These are phyloP conservation scores for Bombus soroeensis DNA, from an alignment of 1,140 invertebrate species.

Conservation along the genomic window DNA sequence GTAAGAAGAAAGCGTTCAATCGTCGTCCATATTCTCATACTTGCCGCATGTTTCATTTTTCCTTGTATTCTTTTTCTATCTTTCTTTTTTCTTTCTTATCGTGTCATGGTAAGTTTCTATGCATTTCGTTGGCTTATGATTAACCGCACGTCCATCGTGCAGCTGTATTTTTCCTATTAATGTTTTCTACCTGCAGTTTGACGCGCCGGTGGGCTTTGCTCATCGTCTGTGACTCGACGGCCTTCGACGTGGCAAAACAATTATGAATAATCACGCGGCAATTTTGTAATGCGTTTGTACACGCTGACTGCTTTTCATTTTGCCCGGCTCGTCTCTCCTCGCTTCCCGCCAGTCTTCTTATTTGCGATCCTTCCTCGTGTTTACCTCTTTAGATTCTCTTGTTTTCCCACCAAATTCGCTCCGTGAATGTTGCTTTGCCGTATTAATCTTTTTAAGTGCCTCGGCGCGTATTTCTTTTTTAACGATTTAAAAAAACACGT, in stretches of 20 bases:
- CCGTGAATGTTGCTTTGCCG: background rate
- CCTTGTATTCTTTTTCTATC: background rate
- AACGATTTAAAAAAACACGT: background rate
- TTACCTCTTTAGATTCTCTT: background rate
- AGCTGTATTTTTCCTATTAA: conserved; percentile 29
- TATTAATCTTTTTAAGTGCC: background rate
- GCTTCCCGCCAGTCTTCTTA: background rate
- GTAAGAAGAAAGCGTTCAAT: background rate
- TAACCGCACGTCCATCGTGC: conserved; percentile 18
- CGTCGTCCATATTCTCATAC: background rate
- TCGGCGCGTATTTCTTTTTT: background rate
- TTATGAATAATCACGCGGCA: conserved; percentile 40
- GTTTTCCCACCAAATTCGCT: background rate
- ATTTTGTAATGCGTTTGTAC: conserved; percentile 26
- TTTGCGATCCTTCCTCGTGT: background rate
- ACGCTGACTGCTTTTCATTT: conserved; percentile 8
- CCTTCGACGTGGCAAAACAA: conserved; percentile 27
- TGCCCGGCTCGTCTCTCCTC: too few relatives aligned
- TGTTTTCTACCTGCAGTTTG: background rate
- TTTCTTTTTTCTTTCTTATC: background rate
- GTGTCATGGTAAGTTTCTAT: conserved; percentile 28
- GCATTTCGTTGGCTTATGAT: conserved; percentile 7
- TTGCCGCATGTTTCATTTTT: background rate
- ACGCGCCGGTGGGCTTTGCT: conserved; percentile 1
- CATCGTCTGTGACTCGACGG: conserved; percentile 7